phyloP scores from a whole-genome alignment of 2,113 vertebrate species.

The Misgurnus anguillicaudatus region DNA sequence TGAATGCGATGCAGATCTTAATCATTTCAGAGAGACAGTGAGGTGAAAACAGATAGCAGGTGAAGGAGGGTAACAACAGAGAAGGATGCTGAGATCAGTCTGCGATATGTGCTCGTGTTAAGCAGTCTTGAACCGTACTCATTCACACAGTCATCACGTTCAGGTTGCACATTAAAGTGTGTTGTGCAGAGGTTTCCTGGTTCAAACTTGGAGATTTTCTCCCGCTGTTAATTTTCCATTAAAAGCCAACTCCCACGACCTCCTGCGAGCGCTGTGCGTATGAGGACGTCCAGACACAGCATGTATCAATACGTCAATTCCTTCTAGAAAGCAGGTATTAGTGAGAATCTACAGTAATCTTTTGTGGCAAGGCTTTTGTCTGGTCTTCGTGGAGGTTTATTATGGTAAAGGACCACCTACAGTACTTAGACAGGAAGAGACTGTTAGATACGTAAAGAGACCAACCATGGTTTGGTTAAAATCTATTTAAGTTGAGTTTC shows the following conservation, averaged over 20 bases:
- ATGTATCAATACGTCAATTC: slow-evolving; percentile 36
- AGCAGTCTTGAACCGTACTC: slow-evolving; percentile 34
- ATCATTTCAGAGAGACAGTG: slow-evolving; percentile 32
- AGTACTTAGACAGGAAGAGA: neutral
- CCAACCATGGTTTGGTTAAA: too few relatives aligned
- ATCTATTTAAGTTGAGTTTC: too few relatives aligned
- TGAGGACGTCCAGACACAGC: slow-evolving; percentile 45
- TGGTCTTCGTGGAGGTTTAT: neutral
- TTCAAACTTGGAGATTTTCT: slow-evolving; percentile 44
- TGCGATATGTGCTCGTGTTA: slow-evolving; percentile 50
- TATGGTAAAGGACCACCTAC: neutral
- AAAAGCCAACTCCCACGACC: slow-evolving; percentile 49
- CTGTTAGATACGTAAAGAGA: too few relatives aligned
- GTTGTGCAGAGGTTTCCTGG: slow-evolving; percentile 22
- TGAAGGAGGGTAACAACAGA: slow-evolving; percentile 20
- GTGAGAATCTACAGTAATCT: neutral
- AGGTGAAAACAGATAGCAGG: slow-evolving; percentile 15
- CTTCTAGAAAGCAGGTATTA: neutral
- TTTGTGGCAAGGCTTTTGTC: neutral
- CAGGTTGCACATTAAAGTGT: slow-evolving; percentile 41
- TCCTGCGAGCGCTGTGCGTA: slow-evolving; percentile 38
- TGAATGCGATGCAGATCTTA: slow-evolving; percentile 29
- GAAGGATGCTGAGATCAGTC: slow-evolving; percentile 39
- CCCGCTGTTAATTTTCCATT: slow-evolving; percentile 40
- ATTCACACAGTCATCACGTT: slow-evolving; percentile 41